A percentile compares a stretch with the other conserved stretches of the same genome.
Evolutionary conservation across 2,113 vertebrate species (phyloP).

Genomic region (Pelmatolapia mariae): DNA sequence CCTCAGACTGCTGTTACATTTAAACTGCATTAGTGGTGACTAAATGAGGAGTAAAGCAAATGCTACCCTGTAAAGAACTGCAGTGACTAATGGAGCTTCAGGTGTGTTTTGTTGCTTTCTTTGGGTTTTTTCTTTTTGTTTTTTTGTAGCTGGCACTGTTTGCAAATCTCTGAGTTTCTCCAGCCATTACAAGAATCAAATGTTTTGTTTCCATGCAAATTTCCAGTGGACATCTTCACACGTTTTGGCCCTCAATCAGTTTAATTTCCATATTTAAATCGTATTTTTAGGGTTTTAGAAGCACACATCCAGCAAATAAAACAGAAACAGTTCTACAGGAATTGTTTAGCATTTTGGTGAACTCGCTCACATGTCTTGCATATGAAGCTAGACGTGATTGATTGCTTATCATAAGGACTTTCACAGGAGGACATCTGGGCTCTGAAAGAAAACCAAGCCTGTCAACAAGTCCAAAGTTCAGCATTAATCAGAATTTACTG

Average conservation of each 20-base stretch:
- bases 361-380: neutral
- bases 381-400: neutral
- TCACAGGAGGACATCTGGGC: neutral
- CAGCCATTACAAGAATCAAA: neutral
- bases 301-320: neutral
- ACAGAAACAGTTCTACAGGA: neutral
- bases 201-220: neutral
- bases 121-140: neutral
- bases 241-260: neutral
- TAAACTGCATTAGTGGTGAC: neutral
- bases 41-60: neutral
- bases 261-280: neutral
- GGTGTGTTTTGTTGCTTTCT: neutral
- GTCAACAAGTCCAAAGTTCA: neutral
- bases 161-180: neutral
- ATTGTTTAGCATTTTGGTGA: neutral
- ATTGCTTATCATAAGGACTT: neutral
- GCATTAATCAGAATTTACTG: neutral
- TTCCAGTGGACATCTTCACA: neutral
- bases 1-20: neutral
- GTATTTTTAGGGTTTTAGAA: neutral
- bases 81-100: neutral
- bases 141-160: neutral
- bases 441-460: neutral
- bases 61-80: neutral